Conservation (phyloP, 2,113 vertebrate species). For the zebrafish (Danio rerio) region GRCz12tu NC_133183.1:4080501-4081000, state of each 20-base stretch:
- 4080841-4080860: background rate
- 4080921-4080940: constrained; percentile 36
- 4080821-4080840: background rate
- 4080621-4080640: too few species aligned
- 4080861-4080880: background rate
- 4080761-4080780: background rate
- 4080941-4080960: constrained; percentile 9
- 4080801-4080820: background rate
- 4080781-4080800: too few species aligned
- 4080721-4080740: background rate
- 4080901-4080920: background rate
- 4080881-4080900: constrained; percentile 2
- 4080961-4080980: background rate
- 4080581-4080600: too few species aligned
- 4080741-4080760: background rate
- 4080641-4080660: too few species aligned
- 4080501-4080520: too few species aligned
- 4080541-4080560: too few species aligned
- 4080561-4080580: too few species aligned
- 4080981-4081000: background rate
- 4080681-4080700: too few species aligned
- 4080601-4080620: too few species aligned
- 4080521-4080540: too few species aligned
- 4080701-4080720: background rate
- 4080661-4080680: too few species aligned